Evolutionary conservation across 2,888 invertebrate genomes (phyloP).

Genomic region (Pseudanteris insignis): DNA sequence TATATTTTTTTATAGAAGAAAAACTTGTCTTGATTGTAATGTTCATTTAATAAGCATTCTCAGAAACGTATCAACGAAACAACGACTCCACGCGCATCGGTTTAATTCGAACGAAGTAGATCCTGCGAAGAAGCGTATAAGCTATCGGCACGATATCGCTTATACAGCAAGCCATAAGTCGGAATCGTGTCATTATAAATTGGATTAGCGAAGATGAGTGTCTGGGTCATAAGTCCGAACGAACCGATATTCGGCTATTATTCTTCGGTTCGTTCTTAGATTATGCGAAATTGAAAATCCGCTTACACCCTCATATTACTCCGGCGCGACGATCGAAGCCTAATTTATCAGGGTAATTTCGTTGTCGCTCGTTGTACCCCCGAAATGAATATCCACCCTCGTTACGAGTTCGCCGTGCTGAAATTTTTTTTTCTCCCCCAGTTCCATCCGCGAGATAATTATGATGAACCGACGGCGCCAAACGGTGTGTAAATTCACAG

Average conservation of each 20-base stretch:
- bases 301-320: conserved; percentile 24
- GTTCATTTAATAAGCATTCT: conserved; percentile 6
- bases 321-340: conserved; percentile 2
- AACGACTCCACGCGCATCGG: conserved; percentile 48
- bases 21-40: no score
- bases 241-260: conserved; percentile 41
- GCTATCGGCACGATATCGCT: conserved; percentile 46
- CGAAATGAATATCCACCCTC: no score
- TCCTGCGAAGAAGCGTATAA: conserved; percentile 50
- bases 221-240: conserved; percentile 29
- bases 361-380: background rate
- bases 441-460: conserved; percentile 3
- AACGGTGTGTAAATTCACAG: conserved; percentile 11
- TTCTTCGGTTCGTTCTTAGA: conserved; percentile 40
- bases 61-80: conserved; percentile 36
- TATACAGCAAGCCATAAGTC: conserved; percentile 40
- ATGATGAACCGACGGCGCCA: conserved; percentile 9
- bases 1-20: no score
- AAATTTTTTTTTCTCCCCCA: no score
- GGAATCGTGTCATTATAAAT: conserved; percentile 45
- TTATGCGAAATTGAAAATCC: conserved; percentile 46
- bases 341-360: conserved; percentile 23
- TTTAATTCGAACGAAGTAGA: conserved; percentile 55
- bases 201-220: conserved; percentile 45
- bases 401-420: no score